Evolutionary conservation across 2,888 invertebrate species (phyloP), one percentile per base, ranked within the genome.

Genomic region (Steinernema hermaphroditum): DNA sequence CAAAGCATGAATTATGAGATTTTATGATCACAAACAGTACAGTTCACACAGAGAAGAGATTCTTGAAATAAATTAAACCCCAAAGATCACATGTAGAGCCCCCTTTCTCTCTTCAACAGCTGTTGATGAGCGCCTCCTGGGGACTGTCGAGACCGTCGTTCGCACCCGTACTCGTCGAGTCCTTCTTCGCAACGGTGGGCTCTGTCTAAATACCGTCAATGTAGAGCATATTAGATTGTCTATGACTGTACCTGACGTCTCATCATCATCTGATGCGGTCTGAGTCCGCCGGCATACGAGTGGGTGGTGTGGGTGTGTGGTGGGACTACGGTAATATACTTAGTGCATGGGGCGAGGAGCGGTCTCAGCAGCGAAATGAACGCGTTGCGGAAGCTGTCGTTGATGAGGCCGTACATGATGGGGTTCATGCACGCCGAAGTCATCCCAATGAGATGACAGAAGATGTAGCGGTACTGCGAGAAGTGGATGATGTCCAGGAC

Each of bases 361-460:
- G 79, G 80, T 2, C 78, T 74, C 12, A 79, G 62, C 70, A 79
- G 77, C 24, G 69, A 71, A 46, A 79, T 19, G 70, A 79, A 82
- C 19, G 84, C 85, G 69, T 80, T 78, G 29, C 85, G 78, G 88
- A 95, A 95, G 88, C 94, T 94, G 82, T 94, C 94, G 87, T 95
- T 95, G 81, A 95, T 89, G 92, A 94, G 94, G 12, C 94, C 95
- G 88, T 95, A 95, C 1, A 94, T 90, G 27, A 95, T 89, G 0
- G 94, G 94, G 87, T 95, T 95, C 34, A 93, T 92, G 81, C 94
- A 94, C 0, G 94, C 94, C 70, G 93, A 93, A 12, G 93, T 92
- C 92, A 94, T 93, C 8, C 93, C 92, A 77, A 91, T 89, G 89
- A 92, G 89, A 83, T 92, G 91, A 79, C 91, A 90, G 77, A 90